Evolutionary conservation across 2,113 vertebrate species (phyloP).

Genomic region (Rhynchomys soricoides): DNA sequence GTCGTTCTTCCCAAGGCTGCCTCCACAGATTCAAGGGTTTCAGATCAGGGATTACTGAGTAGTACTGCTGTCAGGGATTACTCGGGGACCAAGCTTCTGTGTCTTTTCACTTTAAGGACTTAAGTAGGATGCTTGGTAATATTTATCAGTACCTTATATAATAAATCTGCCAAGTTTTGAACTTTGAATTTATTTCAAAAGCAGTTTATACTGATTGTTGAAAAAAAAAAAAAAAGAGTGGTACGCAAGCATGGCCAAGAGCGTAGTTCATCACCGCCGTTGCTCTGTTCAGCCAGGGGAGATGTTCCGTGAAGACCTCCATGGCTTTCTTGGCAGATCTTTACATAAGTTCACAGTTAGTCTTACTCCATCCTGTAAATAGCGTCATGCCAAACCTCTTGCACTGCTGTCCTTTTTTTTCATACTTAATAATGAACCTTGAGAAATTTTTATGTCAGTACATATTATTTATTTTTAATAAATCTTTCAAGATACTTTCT

Average conservation of each 20-base stretch:
- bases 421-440: not conserved
- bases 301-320: not conserved
- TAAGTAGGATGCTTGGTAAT: not conserved
- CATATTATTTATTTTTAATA: not conserved
- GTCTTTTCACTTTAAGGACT: not conserved
- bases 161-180: not conserved
- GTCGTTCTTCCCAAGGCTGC: not conserved
- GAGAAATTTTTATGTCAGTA: not conserved
- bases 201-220: not conserved
- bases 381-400: not conserved
- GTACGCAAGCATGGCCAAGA: not conserved
- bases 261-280: not conserved
- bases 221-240: not conserved
- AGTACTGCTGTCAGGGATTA: not conserved
- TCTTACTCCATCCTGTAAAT: not conserved
- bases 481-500: not conserved
- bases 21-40: not conserved
- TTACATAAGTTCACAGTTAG: not conserved
- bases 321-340: not conserved
- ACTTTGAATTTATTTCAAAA: slow-evolving; percentile 13
- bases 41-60: not conserved
- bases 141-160: not conserved
- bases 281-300: not conserved
- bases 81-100: not conserved
- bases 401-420: not conserved